phyloP scores from a whole-genome alignment of 2,888 invertebrate species.

The Parnassius mnemosyne region DNA sequence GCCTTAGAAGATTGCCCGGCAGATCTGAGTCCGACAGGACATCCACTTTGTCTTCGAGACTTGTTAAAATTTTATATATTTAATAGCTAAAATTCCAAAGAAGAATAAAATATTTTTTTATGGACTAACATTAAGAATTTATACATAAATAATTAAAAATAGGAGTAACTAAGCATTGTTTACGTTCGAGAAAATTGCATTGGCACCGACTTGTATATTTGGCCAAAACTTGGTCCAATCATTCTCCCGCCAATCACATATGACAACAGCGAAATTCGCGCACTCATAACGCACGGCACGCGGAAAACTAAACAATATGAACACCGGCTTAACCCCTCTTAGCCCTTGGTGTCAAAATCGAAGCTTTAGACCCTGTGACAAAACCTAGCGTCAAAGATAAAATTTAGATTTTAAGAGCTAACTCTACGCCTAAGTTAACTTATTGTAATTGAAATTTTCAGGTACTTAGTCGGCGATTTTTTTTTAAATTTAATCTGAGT shows the following conservation, averaged over 20 bases:
- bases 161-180: too few species aligned
- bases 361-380: constrained; percentile 71
- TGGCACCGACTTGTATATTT: constrained; percentile 2
- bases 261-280: constrained; percentile 62
- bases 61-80: too few species aligned
- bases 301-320: background rate
- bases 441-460: constrained; percentile 77
- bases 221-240: constrained; percentile 23
- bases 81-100: too few species aligned
- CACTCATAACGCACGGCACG: constrained; percentile 26
- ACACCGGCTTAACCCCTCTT: background rate
- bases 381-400: constrained; percentile 70
- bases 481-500: constrained; percentile 54
- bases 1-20: too few species aligned
- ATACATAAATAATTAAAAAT: background rate
- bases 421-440: constrained; percentile 69
- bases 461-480: constrained; percentile 75
- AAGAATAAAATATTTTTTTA: too few species aligned
- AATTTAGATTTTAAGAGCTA: constrained; percentile 69
- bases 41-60: too few species aligned
- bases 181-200: too few species aligned
- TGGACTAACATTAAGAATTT: constrained; percentile 1
- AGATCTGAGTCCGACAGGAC: too few species aligned
- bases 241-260: constrained; percentile 23
- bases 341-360: constrained; percentile 1